A percentile compares a stretch with the other conserved stretches of the same genome.
phyloP scores from a whole-genome alignment of 2,797 vertebrate genomes.

The Cuculus canorus region DNA sequence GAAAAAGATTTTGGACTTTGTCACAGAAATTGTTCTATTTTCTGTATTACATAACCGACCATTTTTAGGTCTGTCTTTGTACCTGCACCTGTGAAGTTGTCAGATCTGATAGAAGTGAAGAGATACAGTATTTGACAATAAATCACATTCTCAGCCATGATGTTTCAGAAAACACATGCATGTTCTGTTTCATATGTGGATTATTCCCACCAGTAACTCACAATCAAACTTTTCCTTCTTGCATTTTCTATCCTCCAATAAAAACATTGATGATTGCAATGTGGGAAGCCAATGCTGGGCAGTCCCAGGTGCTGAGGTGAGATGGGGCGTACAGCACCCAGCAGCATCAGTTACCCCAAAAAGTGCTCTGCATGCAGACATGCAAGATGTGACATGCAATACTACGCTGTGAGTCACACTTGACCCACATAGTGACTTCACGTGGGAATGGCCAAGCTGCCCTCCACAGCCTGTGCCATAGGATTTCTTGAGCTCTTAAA shows the following conservation, averaged over 20 bases:
- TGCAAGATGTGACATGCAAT: fast-evolving
- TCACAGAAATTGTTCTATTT: constrained; percentile 68
- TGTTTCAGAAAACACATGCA: constrained; percentile 2
- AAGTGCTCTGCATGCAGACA: no score
- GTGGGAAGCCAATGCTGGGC: background rate
- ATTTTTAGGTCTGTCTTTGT: constrained; percentile 68
- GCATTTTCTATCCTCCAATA: constrained; percentile 29
- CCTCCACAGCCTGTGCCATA: background rate
- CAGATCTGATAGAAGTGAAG: constrained; percentile 63
- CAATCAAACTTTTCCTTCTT: constrained; percentile 32
- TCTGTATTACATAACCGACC: constrained; percentile 63
- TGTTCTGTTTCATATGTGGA: constrained; percentile 30
- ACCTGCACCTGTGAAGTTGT: constrained; percentile 63
- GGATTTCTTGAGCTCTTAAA: background rate
- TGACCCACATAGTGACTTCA: fast-evolving
- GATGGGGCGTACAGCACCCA: background rate
- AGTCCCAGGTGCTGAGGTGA: fast-evolving
- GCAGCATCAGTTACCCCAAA: background rate
- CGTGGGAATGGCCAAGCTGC: fast-evolving
- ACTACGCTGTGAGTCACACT: fast-evolving
- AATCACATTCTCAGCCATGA: constrained; percentile 52
- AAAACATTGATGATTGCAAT: background rate
- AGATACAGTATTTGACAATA: constrained; percentile 57
- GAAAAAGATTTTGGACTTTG: constrained; percentile 63
- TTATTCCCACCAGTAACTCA: constrained; percentile 47